Evolutionary conservation across 2,888 invertebrate genomes (phyloP).

Genomic region (Bembecia ichneumoniformis): DNA sequence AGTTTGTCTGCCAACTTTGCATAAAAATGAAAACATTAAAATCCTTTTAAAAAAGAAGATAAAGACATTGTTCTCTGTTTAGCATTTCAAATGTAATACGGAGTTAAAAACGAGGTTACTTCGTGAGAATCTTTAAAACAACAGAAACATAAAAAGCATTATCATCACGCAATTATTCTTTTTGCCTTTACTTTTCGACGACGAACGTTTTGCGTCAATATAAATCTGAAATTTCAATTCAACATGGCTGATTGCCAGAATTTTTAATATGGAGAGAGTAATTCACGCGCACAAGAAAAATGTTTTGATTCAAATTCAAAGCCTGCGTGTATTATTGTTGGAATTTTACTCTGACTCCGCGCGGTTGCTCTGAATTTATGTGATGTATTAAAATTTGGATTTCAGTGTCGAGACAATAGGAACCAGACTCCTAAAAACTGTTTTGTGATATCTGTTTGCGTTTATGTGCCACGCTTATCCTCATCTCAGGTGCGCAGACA

Average conservation of each 20-base stretch:
- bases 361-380: background rate
- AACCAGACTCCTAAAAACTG: background rate
- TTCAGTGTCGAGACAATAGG: background rate
- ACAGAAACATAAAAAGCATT: too few species aligned
- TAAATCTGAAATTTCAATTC: background rate
- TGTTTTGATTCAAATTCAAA: slow-evolving; percentile 9
- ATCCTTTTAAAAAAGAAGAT: too few species aligned
- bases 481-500: background rate
- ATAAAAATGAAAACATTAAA: too few species aligned
- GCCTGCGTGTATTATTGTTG: slow-evolving; percentile 1
- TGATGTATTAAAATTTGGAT: background rate
- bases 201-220: too few species aligned
- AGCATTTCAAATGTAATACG: too few species aligned
- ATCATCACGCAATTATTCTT: background rate
- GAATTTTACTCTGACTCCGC: background rate
- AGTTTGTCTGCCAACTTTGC: too few species aligned
- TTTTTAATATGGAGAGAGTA: slow-evolving; percentile 1
- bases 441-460: background rate
- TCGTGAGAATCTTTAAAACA: too few species aligned
- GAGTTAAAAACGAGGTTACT: too few species aligned
- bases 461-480: background rate
- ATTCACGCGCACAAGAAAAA: background rate
- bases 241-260: slow-evolving; percentile 16
- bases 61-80: too few species aligned
- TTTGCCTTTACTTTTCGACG: background rate